Conservation (phyloP, 2,113 vertebrate genomes). For the Spea bombifrons region DNA sequence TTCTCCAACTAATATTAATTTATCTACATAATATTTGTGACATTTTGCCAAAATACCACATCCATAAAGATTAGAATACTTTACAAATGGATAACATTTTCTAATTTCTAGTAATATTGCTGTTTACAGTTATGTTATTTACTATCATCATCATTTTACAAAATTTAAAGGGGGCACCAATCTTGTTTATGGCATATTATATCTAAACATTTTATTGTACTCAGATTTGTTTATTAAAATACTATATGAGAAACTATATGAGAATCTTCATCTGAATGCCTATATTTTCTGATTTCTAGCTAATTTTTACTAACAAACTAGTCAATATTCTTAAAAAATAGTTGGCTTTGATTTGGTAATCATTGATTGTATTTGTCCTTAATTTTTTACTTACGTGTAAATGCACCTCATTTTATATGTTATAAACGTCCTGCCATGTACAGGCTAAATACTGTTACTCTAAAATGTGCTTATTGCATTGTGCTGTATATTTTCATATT, state of each 20-base stretch:
- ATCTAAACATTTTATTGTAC: constrained; percentile 36
- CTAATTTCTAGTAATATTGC: constrained; percentile 1
- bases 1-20: constrained; percentile 4
- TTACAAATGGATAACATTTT: neutral
- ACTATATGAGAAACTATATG: constrained; percentile 16
- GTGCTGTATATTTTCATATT: too few relatives aligned
- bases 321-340: too few relatives aligned
- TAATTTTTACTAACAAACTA: too few relatives aligned
- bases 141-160: neutral
- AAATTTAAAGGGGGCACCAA: neutral
- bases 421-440: too few relatives aligned
- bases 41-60: neutral
- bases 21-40: constrained; percentile 5
- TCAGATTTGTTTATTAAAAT: constrained; percentile 33
- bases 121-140: neutral
- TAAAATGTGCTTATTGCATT: too few relatives aligned
- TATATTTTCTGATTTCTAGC: too few relatives aligned
- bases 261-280: constrained; percentile 10
- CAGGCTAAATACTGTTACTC: too few relatives aligned
- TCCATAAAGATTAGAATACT: neutral
- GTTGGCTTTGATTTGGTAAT: too few relatives aligned
- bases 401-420: too few relatives aligned
- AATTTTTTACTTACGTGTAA: too few relatives aligned
- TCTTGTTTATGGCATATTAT: neutral
- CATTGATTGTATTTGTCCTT: too few relatives aligned